Evolutionary conservation across 1,140 invertebrate genomes (phyloP).

Genomic region (Anthonomus grandis): DNA sequence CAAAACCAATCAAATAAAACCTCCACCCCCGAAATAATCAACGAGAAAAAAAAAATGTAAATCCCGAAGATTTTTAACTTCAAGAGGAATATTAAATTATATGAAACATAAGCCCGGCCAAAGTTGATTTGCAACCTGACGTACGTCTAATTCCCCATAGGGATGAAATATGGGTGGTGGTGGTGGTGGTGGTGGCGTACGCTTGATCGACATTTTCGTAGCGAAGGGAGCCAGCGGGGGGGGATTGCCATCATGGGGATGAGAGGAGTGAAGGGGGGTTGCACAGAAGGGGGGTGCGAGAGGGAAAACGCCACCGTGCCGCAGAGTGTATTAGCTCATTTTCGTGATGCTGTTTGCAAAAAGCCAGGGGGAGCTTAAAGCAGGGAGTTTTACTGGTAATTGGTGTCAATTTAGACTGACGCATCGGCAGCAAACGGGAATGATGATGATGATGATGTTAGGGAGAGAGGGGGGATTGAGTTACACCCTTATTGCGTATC

Average conservation of each 20-base stretch:
- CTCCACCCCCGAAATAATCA: no score
- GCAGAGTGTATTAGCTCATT: conserved; percentile 48
- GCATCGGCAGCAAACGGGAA: conserved; percentile 46
- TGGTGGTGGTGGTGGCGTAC: no score
- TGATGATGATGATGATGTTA: no score
- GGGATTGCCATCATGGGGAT: no score
- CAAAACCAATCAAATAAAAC: no score
- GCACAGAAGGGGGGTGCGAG: conserved; percentile 18
- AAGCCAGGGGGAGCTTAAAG: conserved; percentile 43
- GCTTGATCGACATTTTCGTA: conserved; percentile 32
- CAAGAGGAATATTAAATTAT: conserved; percentile 3
- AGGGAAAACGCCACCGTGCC: conserved; percentile 21
- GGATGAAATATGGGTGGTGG: conserved; percentile 16
- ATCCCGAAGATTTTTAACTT: no score
- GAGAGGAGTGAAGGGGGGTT: no score
- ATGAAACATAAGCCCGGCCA: neutral
- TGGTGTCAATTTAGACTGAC: conserved; percentile 64
- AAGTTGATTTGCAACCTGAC: conserved; percentile 5
- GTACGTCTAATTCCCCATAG: conserved; percentile 16
- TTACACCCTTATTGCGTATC: conserved; percentile 42
- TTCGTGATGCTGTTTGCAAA: conserved; percentile 47
- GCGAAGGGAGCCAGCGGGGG: neutral
- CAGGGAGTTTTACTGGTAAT: conserved; percentile 67
- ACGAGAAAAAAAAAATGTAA: no score
- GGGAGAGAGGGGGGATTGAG: no score